Base-by-base conservation (phyloP, 2,888 invertebrate genomes). In the Tribolium freemani region DNA sequence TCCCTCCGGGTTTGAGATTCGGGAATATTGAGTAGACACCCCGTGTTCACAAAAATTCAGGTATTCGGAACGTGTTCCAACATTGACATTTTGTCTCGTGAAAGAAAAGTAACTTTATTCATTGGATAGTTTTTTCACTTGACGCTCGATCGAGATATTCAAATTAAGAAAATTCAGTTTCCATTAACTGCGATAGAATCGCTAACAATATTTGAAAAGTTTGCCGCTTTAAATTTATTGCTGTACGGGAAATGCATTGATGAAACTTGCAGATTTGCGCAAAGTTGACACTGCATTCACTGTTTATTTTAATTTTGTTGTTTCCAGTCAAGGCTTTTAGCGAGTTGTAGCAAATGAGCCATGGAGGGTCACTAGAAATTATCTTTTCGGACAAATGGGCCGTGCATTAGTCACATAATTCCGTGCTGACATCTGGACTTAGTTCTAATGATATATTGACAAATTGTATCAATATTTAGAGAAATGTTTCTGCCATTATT, bases 401-500 rank as follows among this genome's bases (percentile, higher is more conserved):
- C 45, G 48, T 30, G 46, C 60, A 60, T 60, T 60, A 60, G 60
- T 60, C 60, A 60, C 51, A 66, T 54, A 66, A 66, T 66, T 66
- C 46, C n/a, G 8, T 6, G 31, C 54, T 44, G 66, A 45, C 66
- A 46, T 67, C 48, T 57, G 31, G 48, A 56, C 60, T 69, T 48
- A 68, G 16, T 45, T 45, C 46, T 63, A 67, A 69, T 72, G 71
- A 68, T 68, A 69, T 71, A 75, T 75, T 78, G 78, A 78, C 78
- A 78, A 78, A 78, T 78, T 74, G 75, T 75, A 76, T 75, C 77
- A 80, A 79, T 77, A 78, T 76, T 77, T 75, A 75, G 69, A 75
- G 76, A 76, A 78, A 76, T 76, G 77, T 76, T 79, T 76, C 76
- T 70, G 76, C 76, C 73, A 77, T 80, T 81, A 82, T 82, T 81